phyloP scores from a whole-genome alignment of 2,888 invertebrate genomes.

The Cyclophora albipunctata region DNA sequence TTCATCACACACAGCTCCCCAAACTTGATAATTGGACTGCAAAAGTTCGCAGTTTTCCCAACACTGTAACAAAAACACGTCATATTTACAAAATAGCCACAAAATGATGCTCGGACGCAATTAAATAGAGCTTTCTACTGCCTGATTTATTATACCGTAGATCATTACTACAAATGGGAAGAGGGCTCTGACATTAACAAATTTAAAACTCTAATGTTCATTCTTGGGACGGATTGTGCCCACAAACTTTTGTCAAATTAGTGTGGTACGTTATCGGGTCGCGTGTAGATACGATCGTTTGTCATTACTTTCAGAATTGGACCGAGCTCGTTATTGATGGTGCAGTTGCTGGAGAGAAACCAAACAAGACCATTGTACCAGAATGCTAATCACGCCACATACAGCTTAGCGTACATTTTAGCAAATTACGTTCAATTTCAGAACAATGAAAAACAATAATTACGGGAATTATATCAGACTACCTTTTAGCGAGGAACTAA shows the following conservation, averaged over 20 bases:
- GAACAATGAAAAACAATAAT: not conserved
- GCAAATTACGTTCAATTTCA: conserved; percentile 6
- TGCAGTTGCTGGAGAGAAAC: conserved; percentile 13
- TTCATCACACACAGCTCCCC: conserved; percentile 82
- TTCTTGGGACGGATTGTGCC: conserved; percentile 24
- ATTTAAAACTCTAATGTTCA: conserved; percentile 34
- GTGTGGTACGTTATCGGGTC: conserved; percentile 31
- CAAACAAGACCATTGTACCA: conserved; percentile 1
- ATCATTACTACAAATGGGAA: conserved; percentile 39
- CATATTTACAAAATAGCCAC: conserved; percentile 25
- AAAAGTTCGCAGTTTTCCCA: conserved; percentile 85
- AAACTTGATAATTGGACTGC: conserved; percentile 82
- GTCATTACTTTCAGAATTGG: conserved; percentile 39
- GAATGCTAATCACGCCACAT: too few species aligned
- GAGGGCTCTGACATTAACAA: conserved; percentile 38
- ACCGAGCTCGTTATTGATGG: conserved; percentile 27
- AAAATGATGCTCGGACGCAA: conserved; percentile 34
- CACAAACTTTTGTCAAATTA: conserved; percentile 44
- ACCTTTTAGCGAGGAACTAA: conserved; percentile 11
- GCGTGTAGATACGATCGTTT: conserved; percentile 39
- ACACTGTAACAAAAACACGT: conserved; percentile 77
- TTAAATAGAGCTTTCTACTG: conserved; percentile 36
- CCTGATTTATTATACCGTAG: conserved; percentile 35
- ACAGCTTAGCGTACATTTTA: conserved; percentile 6
- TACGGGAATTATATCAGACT: conserved; percentile 6